Conservation (phyloP, 2,797 vertebrate species). For the Sternotherus odoratus region DNA sequence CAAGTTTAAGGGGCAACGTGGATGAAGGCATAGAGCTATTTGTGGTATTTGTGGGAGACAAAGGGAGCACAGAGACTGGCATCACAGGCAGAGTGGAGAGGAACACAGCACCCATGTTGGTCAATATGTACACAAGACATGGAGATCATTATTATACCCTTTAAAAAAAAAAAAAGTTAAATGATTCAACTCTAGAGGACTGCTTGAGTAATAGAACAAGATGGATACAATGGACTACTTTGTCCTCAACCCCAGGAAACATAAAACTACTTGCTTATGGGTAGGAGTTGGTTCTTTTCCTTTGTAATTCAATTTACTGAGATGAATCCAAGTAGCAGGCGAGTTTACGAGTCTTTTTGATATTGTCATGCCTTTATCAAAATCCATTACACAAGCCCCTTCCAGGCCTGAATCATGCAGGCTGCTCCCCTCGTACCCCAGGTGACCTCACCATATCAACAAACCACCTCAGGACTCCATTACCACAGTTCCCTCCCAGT, state of each 20-base stretch:
- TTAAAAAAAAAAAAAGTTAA: not conserved
- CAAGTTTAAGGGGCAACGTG: not conserved
- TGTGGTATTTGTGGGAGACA: slow-evolving; percentile 30
- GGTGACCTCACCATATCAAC: not conserved
- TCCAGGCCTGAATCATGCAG: not conserved
- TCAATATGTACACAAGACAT: not conserved
- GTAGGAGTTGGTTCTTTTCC: not conserved
- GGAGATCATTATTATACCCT: not conserved
- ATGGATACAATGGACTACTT: not conserved
- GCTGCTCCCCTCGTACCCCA: not conserved
- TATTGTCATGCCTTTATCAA: not conserved
- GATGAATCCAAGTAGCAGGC: not conserved
- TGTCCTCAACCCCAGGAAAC: not conserved
- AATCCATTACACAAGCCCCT: not conserved
- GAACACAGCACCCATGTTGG: not conserved
- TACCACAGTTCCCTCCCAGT: slow-evolving; percentile 4
- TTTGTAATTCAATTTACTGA: not conserved
- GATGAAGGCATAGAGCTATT: not conserved
- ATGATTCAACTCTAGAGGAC: not conserved
- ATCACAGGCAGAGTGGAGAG: not conserved
- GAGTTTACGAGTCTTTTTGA: not conserved
- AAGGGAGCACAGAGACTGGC: slow-evolving; percentile 24
- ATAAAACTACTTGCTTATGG: not conserved
- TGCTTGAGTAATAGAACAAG: not conserved
- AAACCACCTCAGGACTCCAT: not conserved